phyloP scores from a whole-genome alignment of 2,113 vertebrate species.

The Heterocephalus glaber region DNA sequence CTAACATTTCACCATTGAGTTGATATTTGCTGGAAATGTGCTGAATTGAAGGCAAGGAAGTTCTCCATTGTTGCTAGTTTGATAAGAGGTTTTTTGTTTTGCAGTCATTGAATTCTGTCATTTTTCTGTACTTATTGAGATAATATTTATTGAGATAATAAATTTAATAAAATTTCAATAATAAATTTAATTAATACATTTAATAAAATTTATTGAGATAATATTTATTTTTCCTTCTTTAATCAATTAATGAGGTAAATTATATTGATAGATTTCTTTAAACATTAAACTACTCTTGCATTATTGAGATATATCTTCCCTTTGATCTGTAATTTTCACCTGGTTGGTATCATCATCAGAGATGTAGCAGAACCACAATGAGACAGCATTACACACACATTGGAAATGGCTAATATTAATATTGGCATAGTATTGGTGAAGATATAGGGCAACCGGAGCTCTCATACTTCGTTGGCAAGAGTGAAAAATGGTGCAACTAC shows the following conservation, averaged over 20 bases:
- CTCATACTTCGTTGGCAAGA: not conserved
- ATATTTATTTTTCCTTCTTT: not conserved
- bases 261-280: not conserved
- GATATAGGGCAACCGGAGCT: not conserved
- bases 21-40: slow-evolving; percentile 6
- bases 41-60: not conserved
- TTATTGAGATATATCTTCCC: not conserved
- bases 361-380: not conserved
- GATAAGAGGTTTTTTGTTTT: not conserved
- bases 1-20: not conserved
- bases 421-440: not conserved
- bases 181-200: too few species aligned
- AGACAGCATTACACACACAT: not conserved
- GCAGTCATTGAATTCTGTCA: not conserved
- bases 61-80: not conserved
- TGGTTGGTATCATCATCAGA: not conserved
- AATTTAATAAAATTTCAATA: too few species aligned
- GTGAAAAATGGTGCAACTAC: not conserved
- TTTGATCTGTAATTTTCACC: not conserved
- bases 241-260: not conserved
- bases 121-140: not conserved
- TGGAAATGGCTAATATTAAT: not conserved
- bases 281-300: not conserved
- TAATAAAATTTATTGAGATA: not conserved
- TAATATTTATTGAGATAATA: not conserved